phyloP scores from a whole-genome alignment of 2,797 vertebrate genomes.

The Oryzias sinensis region DNA sequence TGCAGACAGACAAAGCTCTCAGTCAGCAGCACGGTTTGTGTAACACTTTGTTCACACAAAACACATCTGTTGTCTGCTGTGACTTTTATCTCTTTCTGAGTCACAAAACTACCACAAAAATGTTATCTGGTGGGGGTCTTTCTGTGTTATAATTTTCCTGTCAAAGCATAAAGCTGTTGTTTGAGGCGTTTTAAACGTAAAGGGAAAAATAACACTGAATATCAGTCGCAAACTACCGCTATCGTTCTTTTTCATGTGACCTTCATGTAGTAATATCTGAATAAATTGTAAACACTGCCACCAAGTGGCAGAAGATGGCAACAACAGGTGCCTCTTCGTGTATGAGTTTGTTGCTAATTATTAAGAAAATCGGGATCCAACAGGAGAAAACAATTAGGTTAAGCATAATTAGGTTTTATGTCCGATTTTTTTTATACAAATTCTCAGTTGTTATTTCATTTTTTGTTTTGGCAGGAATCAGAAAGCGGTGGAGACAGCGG shows the following conservation, averaged over 20 bases:
- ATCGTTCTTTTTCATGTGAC: no score
- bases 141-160: neutral
- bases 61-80: neutral
- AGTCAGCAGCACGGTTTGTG: neutral
- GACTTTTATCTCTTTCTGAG: neutral
- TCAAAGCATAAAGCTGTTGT: no score
- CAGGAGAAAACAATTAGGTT: no score
- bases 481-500: constrained; percentile 94
- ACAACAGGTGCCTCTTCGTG: neutral
- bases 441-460: neutral
- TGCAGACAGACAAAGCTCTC: constrained; percentile 5
- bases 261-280: no score
- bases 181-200: no score
- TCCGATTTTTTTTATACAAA: no score
- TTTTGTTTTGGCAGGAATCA: constrained; percentile 76
- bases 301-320: neutral
- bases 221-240: no score
- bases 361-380: no score
- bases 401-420: no score
- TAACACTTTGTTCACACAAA: neutral
- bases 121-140: neutral
- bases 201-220: no score
- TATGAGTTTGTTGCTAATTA: neutral
- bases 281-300: neutral
- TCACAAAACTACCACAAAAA: no score